Conservation (phyloP, 2,888 invertebrate species). For the Rotaria macrura region DNA sequence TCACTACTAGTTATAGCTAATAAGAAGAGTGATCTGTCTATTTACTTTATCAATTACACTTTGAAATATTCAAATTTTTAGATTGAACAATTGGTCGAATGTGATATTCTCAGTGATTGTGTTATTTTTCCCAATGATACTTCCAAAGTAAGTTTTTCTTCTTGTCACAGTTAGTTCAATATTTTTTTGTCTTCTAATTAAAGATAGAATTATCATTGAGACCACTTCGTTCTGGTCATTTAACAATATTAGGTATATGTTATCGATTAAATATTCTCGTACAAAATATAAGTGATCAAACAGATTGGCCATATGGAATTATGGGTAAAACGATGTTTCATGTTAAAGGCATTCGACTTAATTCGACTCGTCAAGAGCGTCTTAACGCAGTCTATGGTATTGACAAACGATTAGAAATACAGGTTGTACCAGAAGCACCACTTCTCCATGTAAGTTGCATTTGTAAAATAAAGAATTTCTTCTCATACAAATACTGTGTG, state of each 20-base stretch:
- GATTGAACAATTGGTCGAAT: neutral
- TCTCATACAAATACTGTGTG: too few species aligned
- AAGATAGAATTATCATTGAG: conserved; percentile 62
- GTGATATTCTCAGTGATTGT: neutral
- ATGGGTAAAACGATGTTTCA: conserved; percentile 49
- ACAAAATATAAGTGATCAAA: conserved; percentile 49
- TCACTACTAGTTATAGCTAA: too few species aligned
- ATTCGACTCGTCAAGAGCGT: conserved; percentile 53
- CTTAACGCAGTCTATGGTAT: conserved; percentile 53
- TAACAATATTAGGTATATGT: conserved; percentile 65
- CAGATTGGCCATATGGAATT: neutral
- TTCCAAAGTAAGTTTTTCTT: neutral
- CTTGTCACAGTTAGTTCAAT: too few species aligned
- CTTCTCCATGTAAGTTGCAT: conserved; percentile 59
- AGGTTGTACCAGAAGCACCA: conserved; percentile 22
- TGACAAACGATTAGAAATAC: conserved; percentile 59
- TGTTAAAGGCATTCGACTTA: conserved; percentile 56
- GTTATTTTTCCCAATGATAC: neutral
- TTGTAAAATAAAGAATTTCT: too few species aligned
- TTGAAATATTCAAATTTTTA: neutral
- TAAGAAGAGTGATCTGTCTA: too few species aligned
- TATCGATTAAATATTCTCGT: conserved; percentile 46
- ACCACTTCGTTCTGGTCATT: conserved; percentile 63
- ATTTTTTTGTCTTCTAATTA: conserved; percentile 1
- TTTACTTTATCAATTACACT: too few species aligned